Evolutionary conservation across 2,113 vertebrate species (phyloP).

Genomic region (Maccullochella peelii): DNA sequence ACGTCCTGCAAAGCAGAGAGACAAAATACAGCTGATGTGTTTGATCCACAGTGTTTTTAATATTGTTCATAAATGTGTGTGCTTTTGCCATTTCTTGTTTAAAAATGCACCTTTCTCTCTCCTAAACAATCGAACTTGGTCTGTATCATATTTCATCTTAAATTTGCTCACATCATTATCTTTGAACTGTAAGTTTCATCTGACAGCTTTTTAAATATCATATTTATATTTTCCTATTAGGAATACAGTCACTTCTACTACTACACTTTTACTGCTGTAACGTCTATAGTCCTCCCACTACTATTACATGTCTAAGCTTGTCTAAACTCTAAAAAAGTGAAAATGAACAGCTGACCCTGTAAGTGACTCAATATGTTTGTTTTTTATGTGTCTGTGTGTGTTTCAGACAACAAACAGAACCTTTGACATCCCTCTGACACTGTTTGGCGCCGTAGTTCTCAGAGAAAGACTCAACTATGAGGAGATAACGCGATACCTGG

Average conservation of each 20-base stretch:
- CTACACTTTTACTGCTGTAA: not conserved
- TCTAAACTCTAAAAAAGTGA: not conserved
- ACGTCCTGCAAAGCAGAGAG: too few species aligned
- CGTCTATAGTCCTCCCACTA: not conserved
- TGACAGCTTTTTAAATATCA: too few species aligned
- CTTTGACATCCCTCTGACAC: slow-evolving; percentile 95
- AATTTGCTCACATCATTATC: too few species aligned
- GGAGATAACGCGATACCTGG: slow-evolving; percentile 93
- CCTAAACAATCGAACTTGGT: too few species aligned
- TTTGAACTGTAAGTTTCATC: too few species aligned
- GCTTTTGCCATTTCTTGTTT: too few species aligned
- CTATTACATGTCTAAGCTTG: not conserved
- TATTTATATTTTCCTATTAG: too few species aligned
- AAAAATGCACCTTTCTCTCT: too few species aligned
- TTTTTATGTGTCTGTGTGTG: slow-evolving; percentile 27
- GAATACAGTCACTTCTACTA: not conserved
- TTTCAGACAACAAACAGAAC: slow-evolving; percentile 92
- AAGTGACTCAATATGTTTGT: slow-evolving; percentile 22
- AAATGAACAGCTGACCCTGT: not conserved
- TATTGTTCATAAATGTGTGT: too few species aligned
- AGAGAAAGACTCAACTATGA: slow-evolving; percentile 96
- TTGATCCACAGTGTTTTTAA: too few species aligned
- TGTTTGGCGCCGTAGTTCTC: slow-evolving; percentile 94
- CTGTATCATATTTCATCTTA: too few species aligned
- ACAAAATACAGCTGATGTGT: too few species aligned